Conservation (phyloP, 2,797 vertebrate genomes). For the Acropternis orthonyx region DNA sequence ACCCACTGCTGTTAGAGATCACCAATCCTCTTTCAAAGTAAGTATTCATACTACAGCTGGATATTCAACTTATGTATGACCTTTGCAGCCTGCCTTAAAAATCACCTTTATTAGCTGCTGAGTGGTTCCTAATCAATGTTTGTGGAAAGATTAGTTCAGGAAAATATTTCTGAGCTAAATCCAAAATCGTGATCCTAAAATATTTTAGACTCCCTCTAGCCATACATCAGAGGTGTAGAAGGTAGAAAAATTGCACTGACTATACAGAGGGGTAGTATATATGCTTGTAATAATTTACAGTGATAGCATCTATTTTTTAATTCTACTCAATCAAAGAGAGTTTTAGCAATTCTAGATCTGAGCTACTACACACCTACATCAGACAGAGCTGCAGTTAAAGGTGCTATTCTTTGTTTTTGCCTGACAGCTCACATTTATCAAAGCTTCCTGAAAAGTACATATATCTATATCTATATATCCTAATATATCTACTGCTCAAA, state of each 20-base stretch:
- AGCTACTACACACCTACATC: not conserved
- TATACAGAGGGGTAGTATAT: not conserved
- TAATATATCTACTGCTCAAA: not conserved
- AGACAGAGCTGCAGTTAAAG: not conserved
- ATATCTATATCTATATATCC: not conserved
- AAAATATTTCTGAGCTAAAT: not conserved
- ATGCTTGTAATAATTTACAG: not conserved
- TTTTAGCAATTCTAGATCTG: not conserved
- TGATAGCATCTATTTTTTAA: not conserved
- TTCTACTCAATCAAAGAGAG: not conserved
- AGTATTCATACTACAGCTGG: not conserved
- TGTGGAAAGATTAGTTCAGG: not conserved
- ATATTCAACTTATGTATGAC: not conserved
- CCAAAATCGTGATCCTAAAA: not conserved
- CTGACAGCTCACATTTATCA: not conserved
- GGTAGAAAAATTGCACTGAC: not conserved
- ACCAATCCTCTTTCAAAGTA: not conserved
- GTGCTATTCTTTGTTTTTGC: not conserved
- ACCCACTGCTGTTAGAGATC: not conserved
- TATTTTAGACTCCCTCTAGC: not conserved
- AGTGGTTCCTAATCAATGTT: not conserved
- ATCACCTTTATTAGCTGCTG: not conserved
- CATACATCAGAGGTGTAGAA: not conserved
- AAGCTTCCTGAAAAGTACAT: not conserved
- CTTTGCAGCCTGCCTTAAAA: not conserved